Percentiles rank a stretch among this genome's conserved stretches.
Conservation (phyloP, 2,888 invertebrate genomes). For the Ophion ventricosus region DNA sequence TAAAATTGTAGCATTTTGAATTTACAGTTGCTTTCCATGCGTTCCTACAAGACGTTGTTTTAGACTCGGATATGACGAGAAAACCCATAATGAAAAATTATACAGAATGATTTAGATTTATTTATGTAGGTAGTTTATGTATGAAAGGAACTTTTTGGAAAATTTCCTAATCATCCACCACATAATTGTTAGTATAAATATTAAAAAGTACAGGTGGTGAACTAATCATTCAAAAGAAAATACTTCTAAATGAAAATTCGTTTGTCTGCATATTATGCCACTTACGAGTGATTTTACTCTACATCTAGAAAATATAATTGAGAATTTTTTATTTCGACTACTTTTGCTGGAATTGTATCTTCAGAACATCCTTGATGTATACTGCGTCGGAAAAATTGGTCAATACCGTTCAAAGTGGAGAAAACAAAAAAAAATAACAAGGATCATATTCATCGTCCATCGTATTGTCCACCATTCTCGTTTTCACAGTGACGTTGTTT, state of each 20-base stretch:
- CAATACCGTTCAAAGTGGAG: neutral
- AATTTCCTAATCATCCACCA: too few species aligned
- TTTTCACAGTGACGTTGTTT: slow-evolving; percentile 47
- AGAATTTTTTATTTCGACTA: neutral
- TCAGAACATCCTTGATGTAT: neutral
- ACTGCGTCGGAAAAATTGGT: neutral
- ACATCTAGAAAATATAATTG: neutral
- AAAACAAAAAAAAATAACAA: neutral
- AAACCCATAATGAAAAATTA: too few species aligned
- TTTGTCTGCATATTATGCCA: neutral
- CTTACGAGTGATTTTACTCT: neutral
- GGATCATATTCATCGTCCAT: slow-evolving; percentile 31
- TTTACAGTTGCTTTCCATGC: too few species aligned
- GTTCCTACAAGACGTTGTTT: too few species aligned
- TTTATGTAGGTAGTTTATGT: too few species aligned
- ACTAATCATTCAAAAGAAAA: neutral
- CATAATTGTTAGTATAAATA: too few species aligned
- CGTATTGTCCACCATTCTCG: slow-evolving; percentile 8
- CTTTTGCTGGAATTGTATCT: neutral
- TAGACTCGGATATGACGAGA: too few species aligned
- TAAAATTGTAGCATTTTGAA: too few species aligned
- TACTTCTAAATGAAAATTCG: neutral
- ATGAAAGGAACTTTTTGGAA: too few species aligned
- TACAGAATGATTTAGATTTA: too few species aligned
- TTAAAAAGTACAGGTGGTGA: too few species aligned